These are phyloP conservation scores for Theonella swinhoei DNA, from an alignment of 37 sponge, comb jelly and placozoan species.

Conservation along the genomic window DNA sequence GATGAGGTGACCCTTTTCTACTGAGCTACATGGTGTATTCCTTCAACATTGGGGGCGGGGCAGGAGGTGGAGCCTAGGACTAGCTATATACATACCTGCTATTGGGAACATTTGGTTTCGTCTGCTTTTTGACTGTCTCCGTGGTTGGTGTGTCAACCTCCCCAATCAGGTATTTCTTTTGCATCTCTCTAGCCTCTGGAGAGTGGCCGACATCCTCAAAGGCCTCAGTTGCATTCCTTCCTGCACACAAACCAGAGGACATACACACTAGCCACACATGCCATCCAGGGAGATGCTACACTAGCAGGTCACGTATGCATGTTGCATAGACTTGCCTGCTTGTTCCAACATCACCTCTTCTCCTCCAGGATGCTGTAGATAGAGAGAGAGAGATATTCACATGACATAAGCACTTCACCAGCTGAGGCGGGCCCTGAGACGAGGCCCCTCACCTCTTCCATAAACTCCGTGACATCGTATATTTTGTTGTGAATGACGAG, in stretches of 20 bases:
- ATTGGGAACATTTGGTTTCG: too few relatives aligned
- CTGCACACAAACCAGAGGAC: conserved; percentile 16
- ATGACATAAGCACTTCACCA: not conserved
- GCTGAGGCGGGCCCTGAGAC: not conserved
- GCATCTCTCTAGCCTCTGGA: conserved; percentile 79
- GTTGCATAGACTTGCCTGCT: conserved; percentile 61
- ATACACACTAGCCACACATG: not conserved
- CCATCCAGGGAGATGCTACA: not conserved
- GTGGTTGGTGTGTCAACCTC: not conserved
- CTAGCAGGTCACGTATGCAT: too few relatives aligned
- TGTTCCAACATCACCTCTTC: conserved; percentile 91
- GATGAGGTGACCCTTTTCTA: too few relatives aligned
- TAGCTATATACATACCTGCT: too few relatives aligned
- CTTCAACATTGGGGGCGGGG: too few relatives aligned
- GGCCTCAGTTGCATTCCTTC: conserved; percentile 81
- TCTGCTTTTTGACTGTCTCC: not conserved
- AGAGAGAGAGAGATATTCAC: not conserved
- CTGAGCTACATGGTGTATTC: too few relatives aligned
- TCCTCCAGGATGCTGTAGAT: conserved; percentile 91
- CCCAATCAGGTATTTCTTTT: conserved; percentile 69
- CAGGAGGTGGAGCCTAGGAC: too few relatives aligned
- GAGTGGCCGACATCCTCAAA: conserved; percentile 98
- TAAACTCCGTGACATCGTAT: conserved; percentile 93
- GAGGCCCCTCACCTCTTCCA: conserved; percentile 77
- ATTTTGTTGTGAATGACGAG: conserved; percentile 87